Conservation (phyloP, 2,888 invertebrate species). For the Tipula helvola region DNA sequence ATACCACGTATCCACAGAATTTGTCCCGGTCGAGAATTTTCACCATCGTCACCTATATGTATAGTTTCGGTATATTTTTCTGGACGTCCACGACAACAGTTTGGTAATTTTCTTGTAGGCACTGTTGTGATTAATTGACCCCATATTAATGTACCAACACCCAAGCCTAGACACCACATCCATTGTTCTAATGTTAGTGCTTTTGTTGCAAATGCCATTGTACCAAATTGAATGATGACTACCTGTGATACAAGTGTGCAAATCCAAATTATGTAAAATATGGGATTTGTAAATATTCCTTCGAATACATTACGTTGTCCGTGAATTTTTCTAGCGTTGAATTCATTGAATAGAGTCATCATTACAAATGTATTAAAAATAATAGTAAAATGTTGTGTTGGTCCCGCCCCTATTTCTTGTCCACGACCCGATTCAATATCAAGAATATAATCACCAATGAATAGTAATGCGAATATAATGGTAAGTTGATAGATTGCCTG, state of each 20-base stretch:
- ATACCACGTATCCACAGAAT: constrained; percentile 99
- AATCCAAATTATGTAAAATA: constrained; percentile 97
- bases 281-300: constrained; percentile 94
- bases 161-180: constrained; percentile 92
- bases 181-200: constrained; percentile 90
- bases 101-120: constrained; percentile 92
- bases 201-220: constrained; percentile 92
- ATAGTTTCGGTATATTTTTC: constrained; percentile 76
- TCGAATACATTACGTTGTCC: constrained; percentile 97
- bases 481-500: constrained; percentile 93
- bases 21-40: constrained; percentile 93
- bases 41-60: constrained; percentile 78
- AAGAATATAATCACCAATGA: constrained; percentile 78
- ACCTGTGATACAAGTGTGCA: constrained; percentile 86
- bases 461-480: constrained; percentile 87
- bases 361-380: constrained; percentile 99
- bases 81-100: constrained; percentile 91
- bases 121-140: constrained; percentile 94
- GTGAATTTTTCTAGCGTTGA: constrained; percentile 98
- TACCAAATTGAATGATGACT: constrained; percentile 91
- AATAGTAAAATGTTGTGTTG: constrained; percentile 96
- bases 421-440: constrained; percentile 88
- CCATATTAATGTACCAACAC: constrained; percentile 92
- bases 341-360: constrained; percentile 99
- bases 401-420: constrained; percentile 61